Conservation (phyloP, 2,888 invertebrate genomes). For the Epinotia brunnichana region DNA sequence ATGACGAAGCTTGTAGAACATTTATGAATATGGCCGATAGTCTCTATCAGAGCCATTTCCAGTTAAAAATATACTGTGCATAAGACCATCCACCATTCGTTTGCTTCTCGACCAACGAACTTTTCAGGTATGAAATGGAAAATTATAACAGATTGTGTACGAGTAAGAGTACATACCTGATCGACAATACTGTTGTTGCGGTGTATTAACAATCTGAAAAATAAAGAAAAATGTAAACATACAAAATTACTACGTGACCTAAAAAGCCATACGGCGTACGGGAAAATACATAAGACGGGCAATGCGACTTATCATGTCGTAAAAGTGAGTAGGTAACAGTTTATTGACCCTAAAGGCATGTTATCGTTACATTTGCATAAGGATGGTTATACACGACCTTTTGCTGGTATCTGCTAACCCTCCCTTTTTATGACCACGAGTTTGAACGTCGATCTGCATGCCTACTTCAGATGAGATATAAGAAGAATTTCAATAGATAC, state of each 20-base stretch:
- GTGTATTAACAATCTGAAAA: conserved; percentile 65
- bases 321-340: conserved; percentile 79
- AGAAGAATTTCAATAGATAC: conserved; percentile 22
- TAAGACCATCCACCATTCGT: no score
- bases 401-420: conserved; percentile 62
- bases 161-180: conserved; percentile 16
- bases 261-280: conserved; percentile 60
- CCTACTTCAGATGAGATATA: conserved; percentile 18
- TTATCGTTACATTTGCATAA: conserved; percentile 82
- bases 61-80: no score
- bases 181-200: background rate
- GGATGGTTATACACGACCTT: conserved; percentile 56
- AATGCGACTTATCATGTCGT: conserved; percentile 80
- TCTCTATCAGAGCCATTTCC: no score
- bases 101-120: no score
- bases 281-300: conserved; percentile 54
- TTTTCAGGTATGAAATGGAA: no score
- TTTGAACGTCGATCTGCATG: conserved; percentile 30
- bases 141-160: conserved; percentile 1
- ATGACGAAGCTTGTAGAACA: no score
- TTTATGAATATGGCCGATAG: no score
- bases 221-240: conserved; percentile 57
- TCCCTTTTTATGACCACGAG: conserved; percentile 69
- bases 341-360: conserved; percentile 80
- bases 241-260: conserved; percentile 59